A percentile compares a stretch with the other conserved stretches of the same genome.
Evolutionary conservation across 2,888 invertebrate genomes (phyloP).

Genomic region (Suillia variegata): DNA sequence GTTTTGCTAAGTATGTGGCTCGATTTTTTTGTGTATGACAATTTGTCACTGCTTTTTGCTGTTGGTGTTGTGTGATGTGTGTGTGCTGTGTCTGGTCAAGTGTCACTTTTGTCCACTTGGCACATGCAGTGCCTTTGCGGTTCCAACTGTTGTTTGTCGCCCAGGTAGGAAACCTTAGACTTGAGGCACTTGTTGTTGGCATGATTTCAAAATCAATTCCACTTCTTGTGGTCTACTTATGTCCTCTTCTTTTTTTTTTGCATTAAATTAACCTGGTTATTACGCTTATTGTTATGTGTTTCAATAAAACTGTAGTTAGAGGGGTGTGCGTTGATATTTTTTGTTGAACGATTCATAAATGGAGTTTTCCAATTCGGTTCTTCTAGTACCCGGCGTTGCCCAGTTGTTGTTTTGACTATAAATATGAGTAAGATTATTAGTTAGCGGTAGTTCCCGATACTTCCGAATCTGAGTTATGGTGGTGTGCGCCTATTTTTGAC

Average conservation of each 20-base stretch:
- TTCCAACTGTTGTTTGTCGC: not conserved
- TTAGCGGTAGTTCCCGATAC: too few species aligned
- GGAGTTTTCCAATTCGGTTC: too few species aligned
- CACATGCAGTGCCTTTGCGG: not conserved
- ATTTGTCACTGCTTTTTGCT: not conserved
- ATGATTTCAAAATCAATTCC: not conserved
- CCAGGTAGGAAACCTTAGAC: conserved; percentile 1
- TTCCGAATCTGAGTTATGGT: too few species aligned
- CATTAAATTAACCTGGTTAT: not conserved
- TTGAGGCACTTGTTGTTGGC: not conserved
- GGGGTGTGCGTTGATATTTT: too few species aligned
- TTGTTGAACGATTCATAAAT: too few species aligned
- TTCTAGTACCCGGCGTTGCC: too few species aligned
- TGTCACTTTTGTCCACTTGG: not conserved
- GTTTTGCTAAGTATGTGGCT: not conserved
- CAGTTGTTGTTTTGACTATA: too few species aligned
- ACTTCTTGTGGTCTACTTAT: not conserved
- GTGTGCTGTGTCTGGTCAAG: conserved; percentile 1
- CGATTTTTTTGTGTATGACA: not conserved
- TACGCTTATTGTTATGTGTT: not conserved
- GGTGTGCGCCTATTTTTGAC: too few species aligned
- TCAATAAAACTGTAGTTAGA: too few species aligned
- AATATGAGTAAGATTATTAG: too few species aligned
- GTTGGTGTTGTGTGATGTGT: not conserved
- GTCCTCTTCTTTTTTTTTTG: not conserved